Evolutionary conservation across 2,888 invertebrate genomes (phyloP).

Genomic region (Galerucella calmariensis): DNA sequence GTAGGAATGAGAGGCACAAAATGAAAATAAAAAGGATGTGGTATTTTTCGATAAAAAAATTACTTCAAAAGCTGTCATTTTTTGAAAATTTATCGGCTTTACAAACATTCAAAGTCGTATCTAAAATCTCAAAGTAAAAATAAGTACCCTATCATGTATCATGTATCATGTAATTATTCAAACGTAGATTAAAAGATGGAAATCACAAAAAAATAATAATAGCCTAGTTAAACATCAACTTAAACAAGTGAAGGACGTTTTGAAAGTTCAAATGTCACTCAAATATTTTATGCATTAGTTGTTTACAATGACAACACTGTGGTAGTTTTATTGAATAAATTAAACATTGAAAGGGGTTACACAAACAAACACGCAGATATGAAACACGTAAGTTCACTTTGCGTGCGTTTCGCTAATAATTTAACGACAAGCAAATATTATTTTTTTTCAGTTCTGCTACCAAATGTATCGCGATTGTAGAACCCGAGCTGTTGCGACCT

Average conservation of each 20-base stretch:
- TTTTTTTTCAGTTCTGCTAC: conserved; percentile 22
- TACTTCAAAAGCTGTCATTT: no score
- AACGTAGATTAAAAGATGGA: neutral
- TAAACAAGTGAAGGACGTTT: neutral
- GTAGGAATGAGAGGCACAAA: no score
- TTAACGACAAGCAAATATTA: conserved; percentile 29
- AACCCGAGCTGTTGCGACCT: neutral
- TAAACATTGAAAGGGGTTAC: conserved; percentile 33
- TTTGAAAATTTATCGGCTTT: no score
- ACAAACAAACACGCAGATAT: conserved; percentile 35
- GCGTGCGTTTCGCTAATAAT: conserved; percentile 27
- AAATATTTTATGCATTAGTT: neutral
- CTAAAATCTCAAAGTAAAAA: neutral
- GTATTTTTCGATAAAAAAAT: no score
- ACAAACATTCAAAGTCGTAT: neutral
- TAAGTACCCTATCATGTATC: no score
- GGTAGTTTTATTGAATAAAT: conserved; percentile 29
- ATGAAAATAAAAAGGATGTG: no score
- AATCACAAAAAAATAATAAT: neutral
- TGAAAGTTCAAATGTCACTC: conserved; percentile 4
- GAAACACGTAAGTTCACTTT: conserved; percentile 33
- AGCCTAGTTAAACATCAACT: neutral
- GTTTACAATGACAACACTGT: conserved; percentile 13
- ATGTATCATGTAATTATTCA: no score
- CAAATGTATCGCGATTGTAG: conserved; percentile 8